A percentile compares a stretch with the other conserved stretches of the same genome.
phyloP scores from a whole-genome alignment of 2,797 vertebrate genomes.

The Cyclopterus lumpus region DNA sequence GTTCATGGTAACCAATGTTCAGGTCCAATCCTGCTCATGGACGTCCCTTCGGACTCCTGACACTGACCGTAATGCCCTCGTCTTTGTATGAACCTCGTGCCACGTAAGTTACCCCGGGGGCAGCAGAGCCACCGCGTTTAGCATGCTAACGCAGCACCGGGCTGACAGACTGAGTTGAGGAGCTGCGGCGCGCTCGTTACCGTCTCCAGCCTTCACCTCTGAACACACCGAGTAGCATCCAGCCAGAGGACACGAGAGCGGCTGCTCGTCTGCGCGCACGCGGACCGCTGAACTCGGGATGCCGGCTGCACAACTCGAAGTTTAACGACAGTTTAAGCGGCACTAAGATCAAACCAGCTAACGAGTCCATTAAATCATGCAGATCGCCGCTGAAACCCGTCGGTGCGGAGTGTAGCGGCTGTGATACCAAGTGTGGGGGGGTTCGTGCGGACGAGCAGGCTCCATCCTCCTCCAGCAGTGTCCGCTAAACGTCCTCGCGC shows the following conservation, averaged over 20 bases:
- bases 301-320: constrained; percentile 27
- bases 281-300: constrained; percentile 20
- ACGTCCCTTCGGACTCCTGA: constrained; percentile 32
- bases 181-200: constrained; percentile 16
- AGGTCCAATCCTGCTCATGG: constrained; percentile 20
- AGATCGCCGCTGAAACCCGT: not conserved
- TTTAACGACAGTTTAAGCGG: constrained; percentile 37
- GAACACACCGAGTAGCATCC: not conserved
- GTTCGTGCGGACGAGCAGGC: constrained; percentile 25
- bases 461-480: constrained; percentile 69
- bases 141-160: constrained; percentile 46
- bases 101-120: constrained; percentile 62
- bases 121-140: constrained; percentile 42
- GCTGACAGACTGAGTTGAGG: constrained; percentile 8
- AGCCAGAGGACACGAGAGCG: constrained; percentile 4
- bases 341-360: not conserved
- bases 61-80: constrained; percentile 23
- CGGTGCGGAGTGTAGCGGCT: not conserved
- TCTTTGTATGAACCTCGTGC: constrained; percentile 57
- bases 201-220: constrained; percentile 1
- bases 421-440: not conserved
- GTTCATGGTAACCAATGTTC: constrained; percentile 16
- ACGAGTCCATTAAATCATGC: accelerated
- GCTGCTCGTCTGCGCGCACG: constrained; percentile 28
- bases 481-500: constrained; percentile 79